Evolutionary conservation across 2,113 vertebrate species (phyloP).

Genomic region (Mobula hypostoma): DNA sequence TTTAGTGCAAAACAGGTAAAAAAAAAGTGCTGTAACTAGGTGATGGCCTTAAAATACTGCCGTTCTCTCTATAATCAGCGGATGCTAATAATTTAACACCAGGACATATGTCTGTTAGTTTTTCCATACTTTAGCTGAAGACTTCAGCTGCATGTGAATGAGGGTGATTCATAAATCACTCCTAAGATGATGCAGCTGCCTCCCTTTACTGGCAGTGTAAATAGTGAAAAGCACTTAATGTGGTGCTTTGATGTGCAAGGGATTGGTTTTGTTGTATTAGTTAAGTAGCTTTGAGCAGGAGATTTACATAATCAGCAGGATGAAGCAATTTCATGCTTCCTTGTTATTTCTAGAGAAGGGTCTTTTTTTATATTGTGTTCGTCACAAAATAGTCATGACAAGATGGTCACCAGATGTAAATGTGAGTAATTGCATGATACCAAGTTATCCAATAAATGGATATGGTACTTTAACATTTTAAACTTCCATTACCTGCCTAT

Average conservation of each 20-base stretch:
- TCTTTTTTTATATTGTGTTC: slow-evolving; percentile 7
- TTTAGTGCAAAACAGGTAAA: slow-evolving; percentile 1
- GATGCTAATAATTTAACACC: slow-evolving; percentile 33
- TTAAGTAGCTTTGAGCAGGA: slow-evolving; percentile 34
- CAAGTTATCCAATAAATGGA: slow-evolving; percentile 7
- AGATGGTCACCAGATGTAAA: slow-evolving; percentile 21
- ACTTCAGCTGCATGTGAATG: slow-evolving; percentile 34
- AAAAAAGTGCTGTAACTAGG: not conserved
- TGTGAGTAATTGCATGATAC: slow-evolving; percentile 4
- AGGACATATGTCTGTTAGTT: slow-evolving; percentile 30
- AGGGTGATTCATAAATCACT: slow-evolving; percentile 36
- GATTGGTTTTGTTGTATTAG: slow-evolving; percentile 37
- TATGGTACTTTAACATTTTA: not conserved
- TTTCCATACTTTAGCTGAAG: slow-evolving; percentile 32
- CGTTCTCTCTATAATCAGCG: not conserved
- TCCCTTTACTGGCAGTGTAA: slow-evolving; percentile 31
- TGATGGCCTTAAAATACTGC: not conserved
- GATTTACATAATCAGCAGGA: slow-evolving; percentile 36
- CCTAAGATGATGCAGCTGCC: slow-evolving; percentile 12
- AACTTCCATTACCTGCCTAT: slow-evolving; percentile 25
- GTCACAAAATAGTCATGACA: slow-evolving; percentile 25
- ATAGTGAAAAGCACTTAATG: slow-evolving; percentile 33
- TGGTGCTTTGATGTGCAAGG: slow-evolving; percentile 35
- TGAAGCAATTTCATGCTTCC: slow-evolving; percentile 29
- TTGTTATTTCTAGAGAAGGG: slow-evolving; percentile 15